Percentiles rank a stretch among this genome's conserved stretches.
Conservation (phyloP, 2,888 invertebrate genomes). For the Dolichopus griseipennis region DNA sequence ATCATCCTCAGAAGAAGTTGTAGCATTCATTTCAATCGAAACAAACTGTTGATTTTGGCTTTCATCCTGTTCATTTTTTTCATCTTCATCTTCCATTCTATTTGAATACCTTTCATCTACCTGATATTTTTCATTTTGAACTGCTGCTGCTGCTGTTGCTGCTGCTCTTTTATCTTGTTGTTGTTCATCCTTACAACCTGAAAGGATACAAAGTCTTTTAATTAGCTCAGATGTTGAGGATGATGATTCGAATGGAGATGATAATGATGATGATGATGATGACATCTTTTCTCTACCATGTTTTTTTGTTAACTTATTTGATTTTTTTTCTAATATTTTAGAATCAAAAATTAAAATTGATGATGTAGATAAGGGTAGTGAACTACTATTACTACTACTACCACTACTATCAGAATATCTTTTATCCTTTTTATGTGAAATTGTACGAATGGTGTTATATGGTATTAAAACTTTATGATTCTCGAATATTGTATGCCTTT, state of each 20-base stretch:
- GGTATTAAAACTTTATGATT: slow-evolving; percentile 28
- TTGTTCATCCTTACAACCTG: not conserved
- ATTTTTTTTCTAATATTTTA: not conserved
- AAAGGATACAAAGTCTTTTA: not conserved
- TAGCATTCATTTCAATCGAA: too few relatives aligned
- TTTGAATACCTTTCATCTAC: too few relatives aligned
- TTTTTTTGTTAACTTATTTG: not conserved
- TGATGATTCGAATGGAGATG: too few relatives aligned
- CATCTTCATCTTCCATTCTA: too few relatives aligned
- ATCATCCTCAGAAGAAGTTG: too few relatives aligned
- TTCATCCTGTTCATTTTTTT: too few relatives aligned
- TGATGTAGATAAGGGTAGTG: not conserved
- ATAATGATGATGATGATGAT: too few relatives aligned
- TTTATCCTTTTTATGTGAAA: not conserved
- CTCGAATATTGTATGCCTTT: slow-evolving; percentile 17
- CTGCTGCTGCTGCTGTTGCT: not conserved
- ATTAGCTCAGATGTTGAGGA: not conserved
- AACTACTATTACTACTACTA: too few relatives aligned
- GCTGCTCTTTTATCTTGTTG: not conserved
- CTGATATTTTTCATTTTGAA: too few relatives aligned
- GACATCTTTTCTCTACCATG: not conserved
- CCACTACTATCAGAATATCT: not conserved
- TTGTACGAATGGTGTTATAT: not conserved
- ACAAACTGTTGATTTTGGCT: too few relatives aligned
- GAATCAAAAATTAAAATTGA: not conserved